Conservation (phyloP, 2,797 vertebrate genomes). For the Danio albolineatus region DNA sequence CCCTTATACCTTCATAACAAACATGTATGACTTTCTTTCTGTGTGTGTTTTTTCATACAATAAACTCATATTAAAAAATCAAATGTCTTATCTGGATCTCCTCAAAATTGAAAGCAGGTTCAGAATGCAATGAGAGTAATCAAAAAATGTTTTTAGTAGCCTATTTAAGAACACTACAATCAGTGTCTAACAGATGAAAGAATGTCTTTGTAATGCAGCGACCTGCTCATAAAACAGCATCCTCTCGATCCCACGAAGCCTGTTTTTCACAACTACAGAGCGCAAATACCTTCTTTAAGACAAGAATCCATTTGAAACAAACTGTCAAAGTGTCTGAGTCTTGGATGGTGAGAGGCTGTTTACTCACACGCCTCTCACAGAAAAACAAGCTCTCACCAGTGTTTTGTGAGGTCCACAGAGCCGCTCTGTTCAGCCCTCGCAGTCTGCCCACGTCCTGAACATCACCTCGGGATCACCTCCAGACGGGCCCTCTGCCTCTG, state of each 20-base stretch:
- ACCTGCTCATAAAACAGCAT: slow-evolving; percentile 1
- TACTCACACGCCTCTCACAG: slow-evolving; percentile 35
- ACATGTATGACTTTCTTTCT: too few species aligned
- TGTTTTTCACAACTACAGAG: slow-evolving; percentile 27
- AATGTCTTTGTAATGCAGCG: not conserved
- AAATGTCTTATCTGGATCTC: not conserved
- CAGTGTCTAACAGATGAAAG: not conserved
- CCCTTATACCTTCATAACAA: too few species aligned
- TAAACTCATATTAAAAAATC: too few species aligned
- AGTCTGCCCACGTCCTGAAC: slow-evolving; percentile 15
- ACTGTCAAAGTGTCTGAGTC: slow-evolving; percentile 1
- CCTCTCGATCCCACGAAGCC: not conserved
- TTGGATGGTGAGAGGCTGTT: slow-evolving; percentile 29
- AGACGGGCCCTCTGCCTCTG: slow-evolving; percentile 47
- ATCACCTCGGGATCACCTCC: slow-evolving; percentile 43
- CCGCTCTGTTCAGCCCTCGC: slow-evolving; percentile 23
- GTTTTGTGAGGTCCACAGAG: slow-evolving; percentile 29
- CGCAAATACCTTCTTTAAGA: slow-evolving; percentile 23
- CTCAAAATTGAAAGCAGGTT: not conserved
- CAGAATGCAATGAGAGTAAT: not conserved
- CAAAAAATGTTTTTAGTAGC: too few species aligned
- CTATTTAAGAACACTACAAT: not conserved
- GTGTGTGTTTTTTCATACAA: too few species aligned
- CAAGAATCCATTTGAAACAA: slow-evolving; percentile 24
- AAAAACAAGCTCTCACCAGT: slow-evolving; percentile 30